phyloP scores from a whole-genome alignment of 1,140 invertebrate genomes.

The Drosophila kohkoa region DNA sequence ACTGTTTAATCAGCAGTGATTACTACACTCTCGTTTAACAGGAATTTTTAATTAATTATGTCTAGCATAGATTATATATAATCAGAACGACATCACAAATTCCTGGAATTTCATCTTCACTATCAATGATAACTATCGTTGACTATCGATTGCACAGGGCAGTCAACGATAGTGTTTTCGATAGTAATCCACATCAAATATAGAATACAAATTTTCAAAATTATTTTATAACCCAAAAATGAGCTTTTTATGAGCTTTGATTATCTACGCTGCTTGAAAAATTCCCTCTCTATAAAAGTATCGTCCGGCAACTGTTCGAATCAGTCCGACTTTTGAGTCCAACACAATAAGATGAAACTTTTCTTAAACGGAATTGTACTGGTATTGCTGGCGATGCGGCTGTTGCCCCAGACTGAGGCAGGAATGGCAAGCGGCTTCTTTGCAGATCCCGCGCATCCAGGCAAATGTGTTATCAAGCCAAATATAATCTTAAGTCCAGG shows the following conservation, averaged over 20 bases:
- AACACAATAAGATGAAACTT: conserved; percentile 22
- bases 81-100: no score
- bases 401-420: conserved; percentile 12
- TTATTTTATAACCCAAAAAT: not conserved
- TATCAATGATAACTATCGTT: no score
- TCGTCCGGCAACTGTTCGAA: conserved; percentile 2
- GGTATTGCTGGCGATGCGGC: not conserved
- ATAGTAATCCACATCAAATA: no score
- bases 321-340: conserved; percentile 29
- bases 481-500: conserved; percentile 26
- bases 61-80: no score
- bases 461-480: conserved; percentile 25
- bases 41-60: no score
- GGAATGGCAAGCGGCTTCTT: conserved; percentile 17
- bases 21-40: no score
- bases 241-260: not conserved
- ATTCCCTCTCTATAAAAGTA: conserved; percentile 11
- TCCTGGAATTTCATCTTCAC: no score
- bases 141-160: no score
- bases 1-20: no score
- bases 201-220: not conserved
- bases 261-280: not conserved
- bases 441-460: conserved; percentile 16
- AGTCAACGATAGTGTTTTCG: no score
- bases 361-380: conserved; percentile 33